Evolutionary conservation across 2,113 vertebrate species (phyloP), one percentile per base, ranked within the genome.

Genomic region (Apteryx mantelli): DNA sequence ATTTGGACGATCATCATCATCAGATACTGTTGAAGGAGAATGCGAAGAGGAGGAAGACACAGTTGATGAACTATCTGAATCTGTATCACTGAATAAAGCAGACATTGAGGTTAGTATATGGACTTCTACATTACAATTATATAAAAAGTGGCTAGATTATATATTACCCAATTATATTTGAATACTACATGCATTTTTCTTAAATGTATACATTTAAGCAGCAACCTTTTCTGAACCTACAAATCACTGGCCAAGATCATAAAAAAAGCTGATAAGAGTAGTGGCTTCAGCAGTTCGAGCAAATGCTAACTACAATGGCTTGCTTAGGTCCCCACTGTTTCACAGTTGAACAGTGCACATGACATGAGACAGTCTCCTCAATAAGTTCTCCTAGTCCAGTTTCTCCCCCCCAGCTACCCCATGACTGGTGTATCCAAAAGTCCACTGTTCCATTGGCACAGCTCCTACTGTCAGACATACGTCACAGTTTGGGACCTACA

Each of bases 31-130:
- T 48, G 96, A 96, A 93, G 93, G 88, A 48, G 92, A 91, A n/a
- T 68, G 94, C 0, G 65, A 73, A 91, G 70, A 96, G 17, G 88
- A 97, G 1, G 93, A 94, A 24, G 94, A 90, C 1, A 96, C 92
- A 25, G 78, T 80, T 22, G 98, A 97, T 40, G 98, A 98, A 95
- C 96, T 98, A 66, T 98, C 98, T 12, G 98, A 98, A 95, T 98
- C 98, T 0, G 95, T 91, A 61, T 98, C 98, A 91, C 98, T 98
- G 77, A 53, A 94, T 34, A 40, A 36, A 77, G 96, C 7, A 88
- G 95, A 92, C 34, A 38, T 0, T 1, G 5, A 21, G 81, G 17
- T 88, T 75, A 86, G 38, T 95, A 91, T 4, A 82, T 4, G 55
- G 71, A 77, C 15, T 46, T 89, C 46, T 36, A 25, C 2, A 34